Conservation (phyloP, 2,888 invertebrate genomes). For the Cepaea hortensis region DNA sequence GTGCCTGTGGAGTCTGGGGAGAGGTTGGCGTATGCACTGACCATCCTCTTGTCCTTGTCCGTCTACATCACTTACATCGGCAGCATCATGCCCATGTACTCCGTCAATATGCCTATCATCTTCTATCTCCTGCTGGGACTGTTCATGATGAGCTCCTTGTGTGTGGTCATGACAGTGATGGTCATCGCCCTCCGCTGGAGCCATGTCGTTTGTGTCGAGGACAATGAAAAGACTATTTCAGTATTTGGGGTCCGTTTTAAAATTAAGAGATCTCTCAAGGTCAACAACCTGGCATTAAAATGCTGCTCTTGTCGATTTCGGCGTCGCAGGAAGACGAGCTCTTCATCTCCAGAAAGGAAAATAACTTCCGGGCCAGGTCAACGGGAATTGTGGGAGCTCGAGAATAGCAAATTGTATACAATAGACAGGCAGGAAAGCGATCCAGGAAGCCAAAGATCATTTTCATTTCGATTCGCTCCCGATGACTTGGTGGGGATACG, state of each 20-base stretch:
- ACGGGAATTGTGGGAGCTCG: slow-evolving; percentile 1
- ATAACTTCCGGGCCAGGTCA: not conserved
- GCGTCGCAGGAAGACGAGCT: no score
- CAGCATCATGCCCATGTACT: slow-evolving; percentile 38
- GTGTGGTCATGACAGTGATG: slow-evolving; percentile 17
- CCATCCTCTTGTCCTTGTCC: slow-evolving; percentile 39
- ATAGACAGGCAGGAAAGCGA: not conserved
- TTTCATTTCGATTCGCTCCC: not conserved
- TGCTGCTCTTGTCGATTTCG: not conserved
- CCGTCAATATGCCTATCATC: slow-evolving; percentile 39
- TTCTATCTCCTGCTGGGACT: slow-evolving; percentile 23
- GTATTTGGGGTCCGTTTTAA: slow-evolving; percentile 22
- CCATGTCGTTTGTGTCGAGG: not conserved
- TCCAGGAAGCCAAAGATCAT: not conserved
- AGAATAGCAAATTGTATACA: not conserved
- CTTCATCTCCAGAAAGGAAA: not conserved
- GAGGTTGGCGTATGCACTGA: slow-evolving; percentile 39
- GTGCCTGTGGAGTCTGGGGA: slow-evolving; percentile 47
- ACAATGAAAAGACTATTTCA: not conserved
- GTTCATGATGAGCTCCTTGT: slow-evolving; percentile 1
- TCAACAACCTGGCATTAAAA: not conserved
- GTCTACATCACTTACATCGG: slow-evolving; percentile 43
- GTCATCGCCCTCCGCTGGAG: slow-evolving; percentile 30
- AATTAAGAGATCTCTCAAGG: not conserved
- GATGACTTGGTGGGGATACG: not conserved